Conservation (phyloP, 2,113 vertebrate species). For the Catharus fuscescens region DNA sequence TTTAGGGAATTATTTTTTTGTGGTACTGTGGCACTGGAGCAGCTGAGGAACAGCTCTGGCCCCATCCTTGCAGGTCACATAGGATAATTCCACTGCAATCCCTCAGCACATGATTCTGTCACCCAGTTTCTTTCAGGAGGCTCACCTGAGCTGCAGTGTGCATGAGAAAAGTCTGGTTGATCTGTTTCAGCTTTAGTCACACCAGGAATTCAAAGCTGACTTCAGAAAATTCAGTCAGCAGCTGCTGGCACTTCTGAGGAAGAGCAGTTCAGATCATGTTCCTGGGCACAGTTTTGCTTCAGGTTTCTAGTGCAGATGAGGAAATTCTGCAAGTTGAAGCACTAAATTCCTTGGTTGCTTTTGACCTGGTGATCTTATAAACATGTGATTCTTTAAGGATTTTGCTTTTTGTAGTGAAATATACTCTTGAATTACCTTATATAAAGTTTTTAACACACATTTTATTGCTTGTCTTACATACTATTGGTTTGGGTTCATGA, state of each 20-base stretch:
- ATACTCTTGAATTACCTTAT: background rate
- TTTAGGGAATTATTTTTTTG: background rate
- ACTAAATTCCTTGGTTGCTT: background rate
- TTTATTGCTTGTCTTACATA: background rate
- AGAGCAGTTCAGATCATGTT: background rate
- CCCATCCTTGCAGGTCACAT: background rate
- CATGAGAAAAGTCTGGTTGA: background rate
- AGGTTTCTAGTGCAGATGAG: background rate
- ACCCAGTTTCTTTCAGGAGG: background rate
- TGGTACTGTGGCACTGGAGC: background rate
- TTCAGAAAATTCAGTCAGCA: background rate
- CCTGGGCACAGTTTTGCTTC: background rate
- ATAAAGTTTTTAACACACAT: background rate
- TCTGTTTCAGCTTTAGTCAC: background rate
- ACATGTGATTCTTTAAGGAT: background rate
- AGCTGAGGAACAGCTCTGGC: background rate
- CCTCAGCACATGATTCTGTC: accelerated
- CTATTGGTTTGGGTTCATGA: background rate
- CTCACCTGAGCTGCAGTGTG: background rate
- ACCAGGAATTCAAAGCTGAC: background rate
- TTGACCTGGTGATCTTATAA: background rate
- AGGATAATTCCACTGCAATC: background rate
- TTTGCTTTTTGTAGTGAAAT: background rate
- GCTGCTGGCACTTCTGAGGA: background rate
- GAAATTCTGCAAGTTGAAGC: background rate